Evolutionary conservation across 2,888 invertebrate species (phyloP).

Genomic region (Apoderus coryli): DNA sequence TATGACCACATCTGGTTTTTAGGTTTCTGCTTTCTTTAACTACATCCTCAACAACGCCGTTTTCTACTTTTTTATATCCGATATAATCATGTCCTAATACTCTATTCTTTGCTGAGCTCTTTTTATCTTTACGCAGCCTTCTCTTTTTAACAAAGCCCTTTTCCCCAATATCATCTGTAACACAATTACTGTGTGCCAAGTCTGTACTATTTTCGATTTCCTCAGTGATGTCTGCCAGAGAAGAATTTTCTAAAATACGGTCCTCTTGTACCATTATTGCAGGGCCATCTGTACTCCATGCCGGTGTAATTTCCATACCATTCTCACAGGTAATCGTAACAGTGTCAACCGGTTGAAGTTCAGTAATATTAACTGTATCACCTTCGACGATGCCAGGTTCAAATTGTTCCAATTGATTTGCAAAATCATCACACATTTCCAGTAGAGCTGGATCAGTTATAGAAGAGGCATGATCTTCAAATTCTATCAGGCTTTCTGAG

Average conservation of each 20-base stretch:
- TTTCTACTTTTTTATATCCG: conserved; percentile 6
- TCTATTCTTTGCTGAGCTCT: conserved; percentile 3
- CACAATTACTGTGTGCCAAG: conserved; percentile 2
- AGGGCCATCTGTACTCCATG: background rate
- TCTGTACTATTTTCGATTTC: conserved; percentile 4
- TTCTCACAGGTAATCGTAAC: conserved; percentile 3
- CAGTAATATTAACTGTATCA: conserved; percentile 5
- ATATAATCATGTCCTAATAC: conserved; percentile 2
- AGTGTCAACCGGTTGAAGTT: conserved; percentile 5
- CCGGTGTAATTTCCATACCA: conserved; percentile 1
- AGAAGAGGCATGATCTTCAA: no score
- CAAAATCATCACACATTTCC: no score
- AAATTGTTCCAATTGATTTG: conserved; percentile 1
- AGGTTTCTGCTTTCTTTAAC: conserved; percentile 4
- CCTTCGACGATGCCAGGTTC: conserved; percentile 1
- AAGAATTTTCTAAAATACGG: conserved; percentile 1
- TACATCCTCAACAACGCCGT: conserved; percentile 1
- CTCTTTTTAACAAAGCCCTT: conserved; percentile 4
- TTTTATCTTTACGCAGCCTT: conserved; percentile 4
- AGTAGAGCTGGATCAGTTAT: no score
- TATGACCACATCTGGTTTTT: conserved; percentile 5
- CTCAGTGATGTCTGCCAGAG: conserved; percentile 4
- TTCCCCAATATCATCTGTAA: background rate
- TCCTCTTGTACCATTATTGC: conserved; percentile 1
- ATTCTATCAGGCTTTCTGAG: no score